These are phyloP conservation scores for Orthosia incerta DNA, from an alignment of 2,888 invertebrate species.

Conservation along the genomic window DNA sequence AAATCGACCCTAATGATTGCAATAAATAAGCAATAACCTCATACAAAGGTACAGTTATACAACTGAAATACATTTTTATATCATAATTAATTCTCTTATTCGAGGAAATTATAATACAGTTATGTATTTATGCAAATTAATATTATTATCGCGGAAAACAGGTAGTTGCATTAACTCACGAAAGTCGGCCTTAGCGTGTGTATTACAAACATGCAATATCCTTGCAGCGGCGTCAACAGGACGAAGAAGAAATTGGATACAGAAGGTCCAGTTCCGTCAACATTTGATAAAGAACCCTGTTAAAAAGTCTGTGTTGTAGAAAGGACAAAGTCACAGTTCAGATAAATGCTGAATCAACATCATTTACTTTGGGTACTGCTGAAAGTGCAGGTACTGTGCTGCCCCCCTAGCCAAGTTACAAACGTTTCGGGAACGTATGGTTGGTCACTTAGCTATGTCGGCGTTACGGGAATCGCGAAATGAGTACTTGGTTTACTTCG, in stretches of 20 bases:
- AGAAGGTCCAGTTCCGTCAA: slow-evolving; percentile 16
- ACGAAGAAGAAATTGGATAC: slow-evolving; percentile 3
- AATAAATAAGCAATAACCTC: slow-evolving; percentile 48
- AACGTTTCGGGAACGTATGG: too few relatives aligned
- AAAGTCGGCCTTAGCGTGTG: slow-evolving; percentile 51
- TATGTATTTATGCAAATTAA: slow-evolving; percentile 52
- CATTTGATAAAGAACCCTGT: neutral
- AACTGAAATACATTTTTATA: slow-evolving; percentile 44
- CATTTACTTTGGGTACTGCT: neutral
- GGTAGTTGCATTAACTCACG: slow-evolving; percentile 56
- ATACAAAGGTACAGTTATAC: slow-evolving; percentile 30
- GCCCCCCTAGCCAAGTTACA: too few relatives aligned
- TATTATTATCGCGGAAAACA: slow-evolving; percentile 54
- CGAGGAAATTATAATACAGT: slow-evolving; percentile 52
- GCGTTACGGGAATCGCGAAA: too few relatives aligned
- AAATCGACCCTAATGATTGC: slow-evolving; percentile 32
- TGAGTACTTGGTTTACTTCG: too few relatives aligned
- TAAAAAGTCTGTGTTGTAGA: neutral
- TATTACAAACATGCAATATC: slow-evolving; percentile 64
- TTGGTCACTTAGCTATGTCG: too few relatives aligned
- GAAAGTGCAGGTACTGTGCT: too few relatives aligned
- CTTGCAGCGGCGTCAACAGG: slow-evolving; percentile 70
- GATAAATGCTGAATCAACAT: neutral
- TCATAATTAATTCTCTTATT: slow-evolving; percentile 49
- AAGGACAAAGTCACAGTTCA: neutral